Percentiles rank a stretch among this genome's conserved stretches.
Evolutionary conservation across 2,113 vertebrate genomes (phyloP).

Genomic region (Trichomycterus rosablanca): DNA sequence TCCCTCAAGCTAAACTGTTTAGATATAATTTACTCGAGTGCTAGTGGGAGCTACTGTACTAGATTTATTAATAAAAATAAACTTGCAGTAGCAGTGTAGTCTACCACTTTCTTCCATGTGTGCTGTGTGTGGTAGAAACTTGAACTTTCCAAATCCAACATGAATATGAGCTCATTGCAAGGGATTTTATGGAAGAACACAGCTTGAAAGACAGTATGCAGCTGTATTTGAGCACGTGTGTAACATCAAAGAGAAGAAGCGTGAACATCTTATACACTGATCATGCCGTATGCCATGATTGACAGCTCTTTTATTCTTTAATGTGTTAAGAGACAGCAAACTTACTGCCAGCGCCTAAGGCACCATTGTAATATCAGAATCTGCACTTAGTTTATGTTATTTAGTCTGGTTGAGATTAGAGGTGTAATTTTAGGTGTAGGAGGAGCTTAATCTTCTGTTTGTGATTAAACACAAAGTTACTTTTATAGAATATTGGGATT

Average conservation of each 20-base stretch:
- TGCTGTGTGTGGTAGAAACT: slow-evolving; percentile 48
- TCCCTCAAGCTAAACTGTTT: slow-evolving; percentile 63
- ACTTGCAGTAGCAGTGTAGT: slow-evolving; percentile 42
- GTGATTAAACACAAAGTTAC: background rate
- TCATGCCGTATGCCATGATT: background rate
- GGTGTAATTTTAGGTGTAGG: too few relatives aligned
- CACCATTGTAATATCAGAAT: slow-evolving; percentile 12
- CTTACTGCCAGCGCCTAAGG: slow-evolving; percentile 8
- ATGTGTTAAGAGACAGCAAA: slow-evolving; percentile 8
- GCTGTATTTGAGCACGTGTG: background rate
- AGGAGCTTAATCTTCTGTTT: too few relatives aligned
- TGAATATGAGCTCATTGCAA: too few relatives aligned
- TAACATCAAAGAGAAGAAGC: background rate
- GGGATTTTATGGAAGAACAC: too few relatives aligned
- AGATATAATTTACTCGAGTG: slow-evolving; percentile 64
- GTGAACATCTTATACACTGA: background rate
- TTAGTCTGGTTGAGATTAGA: slow-evolving; percentile 1
- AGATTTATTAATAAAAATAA: slow-evolving; percentile 70
- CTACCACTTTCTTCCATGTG: slow-evolving; percentile 2
- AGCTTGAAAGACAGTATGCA: too few relatives aligned
- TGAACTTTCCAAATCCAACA: slow-evolving; percentile 38
- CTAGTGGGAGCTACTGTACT: slow-evolving; percentile 51
- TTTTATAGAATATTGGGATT: too few relatives aligned
- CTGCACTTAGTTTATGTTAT: background rate
- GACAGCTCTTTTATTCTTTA: slow-evolving; percentile 7